Base-by-base conservation (phyloP, 1,140 invertebrate species). In the Leptinotarsa undecemlineata region DNA sequence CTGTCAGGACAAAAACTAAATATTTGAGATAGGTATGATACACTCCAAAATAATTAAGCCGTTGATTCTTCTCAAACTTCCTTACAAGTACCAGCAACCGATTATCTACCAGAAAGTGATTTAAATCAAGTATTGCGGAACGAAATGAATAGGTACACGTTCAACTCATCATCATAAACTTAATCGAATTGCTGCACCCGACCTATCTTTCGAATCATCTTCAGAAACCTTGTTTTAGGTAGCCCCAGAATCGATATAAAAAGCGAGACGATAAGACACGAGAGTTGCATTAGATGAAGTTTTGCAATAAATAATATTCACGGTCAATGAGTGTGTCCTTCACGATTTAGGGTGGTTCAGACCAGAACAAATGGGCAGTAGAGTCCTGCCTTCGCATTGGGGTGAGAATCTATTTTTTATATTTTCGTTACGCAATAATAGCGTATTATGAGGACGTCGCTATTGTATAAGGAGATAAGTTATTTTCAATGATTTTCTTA, bases 381-480 rank as follows among this genome's bases (percentile, higher is more conserved):
- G 51, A 57, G n/a, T 15, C 51, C 51, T 17, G 51, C 51, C n/a
- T 19, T n/a, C 51, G 51, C 17, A 57, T 57, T 57, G 51, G 51
- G 51, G 51, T 57, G 51, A 57, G 51, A 57, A 57, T 57, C 51
- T 57, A 57, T 57, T 57, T 57, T 57, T 57, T 57, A 57, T 57
- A 57, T 57, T 57, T 57, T 57, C 51, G 51, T 19, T 57, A 15
- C 51, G n/a, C 51, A 57, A 57, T 57, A 57, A 57, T 57, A 19
- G 6, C 51, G 51, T 57, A 57, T 57, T 57, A 57, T 57, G 8
- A 57, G 15, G 17, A 19, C n/a, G 51, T 19, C 15, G n/a, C 17
- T 57, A 57, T 57, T 57, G 51, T 57, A 57, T 57, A 4, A 57
- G 51, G n/a, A 57, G 3, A 57, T 15, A 57, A 6, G 15, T 57